A percentile compares a stretch with the other conserved stretches of the same genome.
Conservation (phyloP, 2,113 vertebrate genomes). For the Scortum barcoo region DNA sequence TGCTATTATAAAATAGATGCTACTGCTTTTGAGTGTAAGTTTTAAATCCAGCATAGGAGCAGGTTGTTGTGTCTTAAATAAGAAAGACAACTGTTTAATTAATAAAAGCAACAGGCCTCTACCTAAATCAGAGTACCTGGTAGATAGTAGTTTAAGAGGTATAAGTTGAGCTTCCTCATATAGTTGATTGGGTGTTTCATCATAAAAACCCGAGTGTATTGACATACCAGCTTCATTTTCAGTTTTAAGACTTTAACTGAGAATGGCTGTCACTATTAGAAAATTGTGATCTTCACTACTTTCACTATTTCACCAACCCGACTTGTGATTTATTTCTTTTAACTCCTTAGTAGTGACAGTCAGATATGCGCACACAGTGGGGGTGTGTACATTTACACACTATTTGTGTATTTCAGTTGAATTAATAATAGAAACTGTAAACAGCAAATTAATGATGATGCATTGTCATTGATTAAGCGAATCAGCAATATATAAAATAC, state of each 20-base stretch:
- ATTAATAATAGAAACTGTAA: background rate
- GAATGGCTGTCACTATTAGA: background rate
- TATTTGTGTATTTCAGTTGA: too few relatives aligned
- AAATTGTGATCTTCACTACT: background rate
- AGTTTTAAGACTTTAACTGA: background rate
- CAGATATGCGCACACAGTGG: too few relatives aligned
- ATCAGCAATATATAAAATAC: too few relatives aligned
- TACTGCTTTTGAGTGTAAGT: background rate
- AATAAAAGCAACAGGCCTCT: background rate
- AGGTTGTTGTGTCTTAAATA: background rate
- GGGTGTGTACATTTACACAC: background rate
- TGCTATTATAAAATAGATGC: conserved; percentile 18
- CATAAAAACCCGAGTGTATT: background rate
- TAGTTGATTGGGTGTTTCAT: background rate
- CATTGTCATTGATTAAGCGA: background rate
- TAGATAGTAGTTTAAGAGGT: background rate
- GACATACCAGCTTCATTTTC: background rate
- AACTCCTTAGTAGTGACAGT: too few relatives aligned
- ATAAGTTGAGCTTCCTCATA: background rate
- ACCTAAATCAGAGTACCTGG: background rate
- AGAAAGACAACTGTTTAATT: background rate
- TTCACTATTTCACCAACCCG: background rate
- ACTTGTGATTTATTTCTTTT: too few relatives aligned
- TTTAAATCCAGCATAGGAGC: conserved; percentile 16
- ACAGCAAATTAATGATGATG: background rate